Conservation (phyloP, 2,888 invertebrate genomes). For the Monochamus alternatus region DNA sequence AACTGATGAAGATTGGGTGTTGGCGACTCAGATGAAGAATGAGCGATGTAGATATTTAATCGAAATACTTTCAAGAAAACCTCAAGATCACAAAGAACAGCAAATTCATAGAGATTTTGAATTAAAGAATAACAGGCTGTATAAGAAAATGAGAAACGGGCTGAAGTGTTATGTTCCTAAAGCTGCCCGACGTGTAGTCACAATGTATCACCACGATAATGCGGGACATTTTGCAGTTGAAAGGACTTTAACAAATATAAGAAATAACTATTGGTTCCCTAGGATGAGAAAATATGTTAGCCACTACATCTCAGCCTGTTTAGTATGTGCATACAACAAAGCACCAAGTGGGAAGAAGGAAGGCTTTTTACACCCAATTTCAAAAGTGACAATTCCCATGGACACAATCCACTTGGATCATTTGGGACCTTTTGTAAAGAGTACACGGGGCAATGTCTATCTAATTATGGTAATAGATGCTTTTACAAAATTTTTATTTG, state of each 20-base stretch:
- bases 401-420: slow-evolving; percentile 55
- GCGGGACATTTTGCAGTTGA: slow-evolving; percentile 56
- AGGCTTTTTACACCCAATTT: slow-evolving; percentile 2
- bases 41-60: slow-evolving; percentile 33
- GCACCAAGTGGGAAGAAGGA: slow-evolving; percentile 36
- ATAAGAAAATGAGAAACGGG: slow-evolving; percentile 34
- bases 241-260: slow-evolving; percentile 45
- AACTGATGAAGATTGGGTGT: slow-evolving; percentile 46
- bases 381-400: slow-evolving; percentile 47
- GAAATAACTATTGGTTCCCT: slow-evolving; percentile 53
- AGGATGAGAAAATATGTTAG: slow-evolving; percentile 40
- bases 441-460: slow-evolving; percentile 49
- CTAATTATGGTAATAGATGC: slow-evolving; percentile 58
- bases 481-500: slow-evolving; percentile 61
- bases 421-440: slow-evolving; percentile 51
- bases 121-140: slow-evolving; percentile 38
- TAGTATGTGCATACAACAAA: slow-evolving; percentile 60
- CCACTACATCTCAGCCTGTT: slow-evolving; percentile 43
- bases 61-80: slow-evolving; percentile 38
- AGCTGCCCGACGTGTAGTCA: slow-evolving; percentile 42
- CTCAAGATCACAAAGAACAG: slow-evolving; percentile 40
- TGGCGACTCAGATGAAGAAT: slow-evolving; percentile 43
- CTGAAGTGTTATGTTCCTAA: slow-evolving; percentile 62
- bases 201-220: slow-evolving; percentile 56
- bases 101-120: slow-evolving; percentile 42